These are phyloP conservation scores for Orussus abietinus DNA, from an alignment of 1,140 invertebrate species.

Conservation along the genomic window DNA sequence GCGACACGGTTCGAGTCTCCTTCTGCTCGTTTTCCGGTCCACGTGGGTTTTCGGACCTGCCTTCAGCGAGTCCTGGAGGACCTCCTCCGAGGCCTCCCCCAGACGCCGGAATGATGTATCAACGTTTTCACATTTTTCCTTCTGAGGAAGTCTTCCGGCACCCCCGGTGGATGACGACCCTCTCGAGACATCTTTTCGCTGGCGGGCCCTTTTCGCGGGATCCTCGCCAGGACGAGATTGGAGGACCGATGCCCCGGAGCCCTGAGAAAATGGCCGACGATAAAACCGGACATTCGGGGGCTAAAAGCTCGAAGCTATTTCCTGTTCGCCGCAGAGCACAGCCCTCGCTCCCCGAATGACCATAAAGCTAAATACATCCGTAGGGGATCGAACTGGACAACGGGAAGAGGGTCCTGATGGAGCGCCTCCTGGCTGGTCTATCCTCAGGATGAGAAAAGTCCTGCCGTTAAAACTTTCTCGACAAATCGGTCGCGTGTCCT, in stretches of 20 bases:
- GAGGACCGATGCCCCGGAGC: too few relatives aligned
- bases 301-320: conserved; percentile 41
- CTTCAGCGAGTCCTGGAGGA: too few relatives aligned
- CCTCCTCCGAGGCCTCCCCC: too few relatives aligned
- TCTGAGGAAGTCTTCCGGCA: too few relatives aligned
- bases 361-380: conserved; percentile 51
- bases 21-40: conserved; percentile 31
- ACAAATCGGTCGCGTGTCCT: conserved; percentile 52
- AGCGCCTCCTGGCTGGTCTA: conserved; percentile 14
- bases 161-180: too few relatives aligned
- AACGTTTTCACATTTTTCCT: too few relatives aligned
- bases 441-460: conserved; percentile 15
- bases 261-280: conserved; percentile 42
- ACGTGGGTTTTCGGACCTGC: too few relatives aligned
- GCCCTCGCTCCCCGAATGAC: conserved; percentile 30
- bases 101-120: too few relatives aligned
- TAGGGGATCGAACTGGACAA: conserved; percentile 27
- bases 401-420: conserved; percentile 10
- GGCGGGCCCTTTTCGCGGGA: too few relatives aligned
- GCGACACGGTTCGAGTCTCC: too few relatives aligned
- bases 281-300: conserved; percentile 35
- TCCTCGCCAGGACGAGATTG: too few relatives aligned
- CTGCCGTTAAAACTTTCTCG: conserved; percentile 22
- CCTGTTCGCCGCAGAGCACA: conserved; percentile 35
- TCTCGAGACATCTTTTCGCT: too few relatives aligned